Evolutionary conservation across 1,140 invertebrate genomes (phyloP).

Genomic region (Phymorhynchus buccinoides): DNA sequence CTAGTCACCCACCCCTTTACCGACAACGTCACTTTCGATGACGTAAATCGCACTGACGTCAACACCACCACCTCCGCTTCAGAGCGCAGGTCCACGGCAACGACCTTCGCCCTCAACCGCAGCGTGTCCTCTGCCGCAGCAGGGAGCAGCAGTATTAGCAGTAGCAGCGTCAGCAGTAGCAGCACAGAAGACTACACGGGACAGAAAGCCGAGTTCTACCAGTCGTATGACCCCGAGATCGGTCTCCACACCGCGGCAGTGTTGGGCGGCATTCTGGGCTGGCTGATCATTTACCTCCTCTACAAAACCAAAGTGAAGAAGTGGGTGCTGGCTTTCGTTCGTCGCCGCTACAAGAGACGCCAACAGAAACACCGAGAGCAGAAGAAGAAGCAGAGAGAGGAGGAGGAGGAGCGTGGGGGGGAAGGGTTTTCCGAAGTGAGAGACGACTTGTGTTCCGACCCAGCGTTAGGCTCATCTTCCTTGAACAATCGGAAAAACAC

Average conservation of each 20-base stretch:
- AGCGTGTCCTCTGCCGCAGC: neutral
- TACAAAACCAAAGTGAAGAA: slow-evolving; percentile 59
- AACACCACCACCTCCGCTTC: slow-evolving; percentile 24
- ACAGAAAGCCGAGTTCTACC: slow-evolving; percentile 51
- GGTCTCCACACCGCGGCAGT: slow-evolving; percentile 60
- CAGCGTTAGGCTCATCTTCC: neutral
- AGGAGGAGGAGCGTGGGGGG: neutral
- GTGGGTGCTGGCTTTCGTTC: slow-evolving; percentile 37
- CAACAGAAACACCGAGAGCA: neutral
- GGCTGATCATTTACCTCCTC: slow-evolving; percentile 58
- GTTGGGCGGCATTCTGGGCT: slow-evolving; percentile 58
- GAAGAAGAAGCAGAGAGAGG: neutral
- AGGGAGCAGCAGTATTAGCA: neutral
- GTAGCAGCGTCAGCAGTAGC: too few relatives aligned
- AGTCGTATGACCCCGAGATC: slow-evolving; percentile 58
- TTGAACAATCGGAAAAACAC: too few relatives aligned
- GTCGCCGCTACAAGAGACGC: slow-evolving; percentile 11
- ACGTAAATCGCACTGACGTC: neutral
- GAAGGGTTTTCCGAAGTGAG: neutral
- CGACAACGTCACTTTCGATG: neutral
- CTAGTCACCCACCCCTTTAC: neutral
- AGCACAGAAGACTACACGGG: slow-evolving; percentile 21
- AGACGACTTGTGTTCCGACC: neutral
- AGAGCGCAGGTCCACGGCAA: neutral
- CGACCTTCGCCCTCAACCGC: neutral